Conservation (phyloP, 2,888 invertebrate genomes). For the Erebia palarica region DNA sequence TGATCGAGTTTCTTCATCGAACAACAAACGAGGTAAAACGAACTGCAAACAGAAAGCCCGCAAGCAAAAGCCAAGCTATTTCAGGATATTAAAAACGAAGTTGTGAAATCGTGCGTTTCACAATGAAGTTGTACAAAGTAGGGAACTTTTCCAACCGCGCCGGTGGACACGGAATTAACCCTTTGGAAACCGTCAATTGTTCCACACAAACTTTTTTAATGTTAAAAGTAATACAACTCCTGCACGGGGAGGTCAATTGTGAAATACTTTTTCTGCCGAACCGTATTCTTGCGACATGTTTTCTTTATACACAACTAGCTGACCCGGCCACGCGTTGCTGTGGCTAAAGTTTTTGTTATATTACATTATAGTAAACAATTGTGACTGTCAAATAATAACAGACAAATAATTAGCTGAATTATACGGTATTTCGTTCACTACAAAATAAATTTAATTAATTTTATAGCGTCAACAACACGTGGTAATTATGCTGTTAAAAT, state of each 20-base stretch:
- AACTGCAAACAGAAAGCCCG: neutral
- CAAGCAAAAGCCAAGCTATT: neutral
- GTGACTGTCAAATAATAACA: no score
- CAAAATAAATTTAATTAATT: no score
- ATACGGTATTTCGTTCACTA: no score
- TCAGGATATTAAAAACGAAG: neutral
- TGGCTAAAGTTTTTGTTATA: no score
- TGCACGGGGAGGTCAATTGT: neutral
- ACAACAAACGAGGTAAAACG: neutral
- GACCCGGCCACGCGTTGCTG: no score
- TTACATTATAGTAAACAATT: no score
- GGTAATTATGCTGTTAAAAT: no score
- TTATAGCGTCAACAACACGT: no score
- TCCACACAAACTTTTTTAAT: slow-evolving; percentile 7
- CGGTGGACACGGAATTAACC: neutral
- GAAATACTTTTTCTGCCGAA: neutral
- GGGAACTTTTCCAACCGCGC: slow-evolving; percentile 1
- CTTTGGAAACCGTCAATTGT: slow-evolving; percentile 2
- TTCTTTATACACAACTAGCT: neutral
- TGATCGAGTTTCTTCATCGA: neutral
- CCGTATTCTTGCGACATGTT: neutral
- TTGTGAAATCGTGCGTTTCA: slow-evolving; percentile 15
- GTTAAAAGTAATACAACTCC: neutral
- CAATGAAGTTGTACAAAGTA: slow-evolving; percentile 5
- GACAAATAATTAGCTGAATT: no score